Evolutionary conservation across 2,113 vertebrate species (phyloP).

Genomic region (Emberiza fucata): DNA sequence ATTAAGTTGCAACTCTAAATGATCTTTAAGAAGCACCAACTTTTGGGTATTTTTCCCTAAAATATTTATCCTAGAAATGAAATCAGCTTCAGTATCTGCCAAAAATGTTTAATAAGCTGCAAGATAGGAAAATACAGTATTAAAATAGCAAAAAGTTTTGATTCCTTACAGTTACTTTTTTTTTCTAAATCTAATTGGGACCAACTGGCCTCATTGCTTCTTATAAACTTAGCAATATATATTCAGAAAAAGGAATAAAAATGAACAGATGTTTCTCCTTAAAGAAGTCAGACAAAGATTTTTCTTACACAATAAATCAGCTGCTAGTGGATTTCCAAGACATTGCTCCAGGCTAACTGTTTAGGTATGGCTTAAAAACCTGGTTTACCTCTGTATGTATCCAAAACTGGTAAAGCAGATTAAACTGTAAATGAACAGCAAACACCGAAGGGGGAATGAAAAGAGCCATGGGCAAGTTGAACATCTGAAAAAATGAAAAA

Average conservation of each 20-base stretch:
- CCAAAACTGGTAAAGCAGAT: constrained; percentile 96
- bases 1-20: not conserved
- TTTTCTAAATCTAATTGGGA: constrained; percentile 74
- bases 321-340: constrained; percentile 73
- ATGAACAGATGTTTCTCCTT: constrained; percentile 81
- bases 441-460: constrained; percentile 86
- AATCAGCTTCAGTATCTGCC: constrained; percentile 58
- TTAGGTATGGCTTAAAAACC: constrained; percentile 59
- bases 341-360: constrained; percentile 66
- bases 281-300: constrained; percentile 79
- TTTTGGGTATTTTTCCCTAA: not conserved
- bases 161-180: constrained; percentile 70
- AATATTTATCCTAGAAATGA: constrained; percentile 47
- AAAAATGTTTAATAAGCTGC: constrained; percentile 64
- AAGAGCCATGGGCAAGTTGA: constrained; percentile 89
- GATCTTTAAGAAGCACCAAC: not conserved
- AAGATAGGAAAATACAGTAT: constrained; percentile 64
- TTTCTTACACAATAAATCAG: constrained; percentile 86
- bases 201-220: constrained; percentile 81
- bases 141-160: constrained; percentile 67
- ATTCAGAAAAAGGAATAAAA: constrained; percentile 79
- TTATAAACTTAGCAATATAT: constrained; percentile 82
- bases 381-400: constrained; percentile 91
- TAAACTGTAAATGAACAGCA: constrained; percentile 90
- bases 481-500: constrained; percentile 75